Percentiles rank a stretch among this genome's conserved stretches.
Evolutionary conservation across 1,140 invertebrate genomes (phyloP).

Genomic region (Drosophila biarmipes): DNA sequence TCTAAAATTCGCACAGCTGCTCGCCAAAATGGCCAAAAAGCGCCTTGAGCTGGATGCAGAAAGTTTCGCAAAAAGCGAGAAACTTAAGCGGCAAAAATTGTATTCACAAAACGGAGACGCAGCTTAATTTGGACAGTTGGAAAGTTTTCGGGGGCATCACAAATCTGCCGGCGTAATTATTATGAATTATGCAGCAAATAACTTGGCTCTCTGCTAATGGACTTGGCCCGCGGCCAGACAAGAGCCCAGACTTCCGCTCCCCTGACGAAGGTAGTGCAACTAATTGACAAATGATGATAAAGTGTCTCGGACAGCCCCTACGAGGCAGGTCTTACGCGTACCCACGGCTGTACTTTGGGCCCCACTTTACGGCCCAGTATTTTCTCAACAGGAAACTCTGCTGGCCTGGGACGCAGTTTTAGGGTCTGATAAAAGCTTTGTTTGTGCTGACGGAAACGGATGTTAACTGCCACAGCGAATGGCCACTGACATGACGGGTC

Average conservation of each 20-base stretch:
- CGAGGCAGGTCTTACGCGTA: conserved; percentile 25
- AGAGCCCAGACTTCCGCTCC: conserved; percentile 12
- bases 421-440: conserved; percentile 78
- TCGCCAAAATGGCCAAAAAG: conserved; percentile 59
- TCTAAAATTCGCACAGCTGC: conserved; percentile 42
- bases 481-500: conserved; percentile 66
- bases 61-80: conserved; percentile 51
- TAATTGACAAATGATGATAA: conserved; percentile 83
- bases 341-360: conserved; percentile 8
- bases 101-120: neutral
- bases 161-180: conserved; percentile 77
- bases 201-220: conserved; percentile 52
- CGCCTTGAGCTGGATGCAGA: conserved; percentile 39
- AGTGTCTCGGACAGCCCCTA: conserved; percentile 60
- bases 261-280: conserved; percentile 58
- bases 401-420: conserved; percentile 45
- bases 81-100: conserved; percentile 42
- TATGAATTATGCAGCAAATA: conserved; percentile 76
- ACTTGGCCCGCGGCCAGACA: conserved; percentile 20
- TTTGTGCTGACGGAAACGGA: conserved; percentile 76
- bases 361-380: conserved; percentile 39
- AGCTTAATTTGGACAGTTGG: conserved; percentile 35
- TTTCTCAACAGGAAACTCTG: conserved; percentile 32
- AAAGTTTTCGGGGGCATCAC: conserved; percentile 34
- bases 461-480: conserved; percentile 72